These are phyloP conservation scores for Meda fulgida DNA, from an alignment of 2,797 vertebrate species.

Conservation along the genomic window DNA sequence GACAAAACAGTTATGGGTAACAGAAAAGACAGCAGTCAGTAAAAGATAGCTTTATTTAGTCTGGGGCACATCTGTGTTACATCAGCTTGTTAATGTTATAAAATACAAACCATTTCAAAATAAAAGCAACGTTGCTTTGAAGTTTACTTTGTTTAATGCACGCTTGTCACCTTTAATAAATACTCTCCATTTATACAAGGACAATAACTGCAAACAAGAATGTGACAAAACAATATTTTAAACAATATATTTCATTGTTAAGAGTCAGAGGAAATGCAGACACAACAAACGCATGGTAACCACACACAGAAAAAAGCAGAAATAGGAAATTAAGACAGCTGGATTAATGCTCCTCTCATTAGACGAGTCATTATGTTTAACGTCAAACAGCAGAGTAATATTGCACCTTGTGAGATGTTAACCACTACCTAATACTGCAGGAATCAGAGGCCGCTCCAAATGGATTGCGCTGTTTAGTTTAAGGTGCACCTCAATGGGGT, in stretches of 20 bases:
- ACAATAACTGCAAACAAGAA: conserved; percentile 66
- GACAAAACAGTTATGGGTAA: conserved; percentile 6
- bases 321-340: conserved; percentile 68
- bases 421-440: conserved; percentile 56
- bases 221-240: conserved; percentile 58
- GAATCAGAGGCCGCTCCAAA: conserved; percentile 35
- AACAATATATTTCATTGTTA: conserved; percentile 63
- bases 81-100: conserved; percentile 89
- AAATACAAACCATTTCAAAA: conserved; percentile 96
- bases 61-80: conserved; percentile 76
- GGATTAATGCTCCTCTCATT: conserved; percentile 49
- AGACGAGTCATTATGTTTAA: conserved; percentile 24
- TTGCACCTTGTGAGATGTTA: conserved; percentile 43
- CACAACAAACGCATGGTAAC: conserved; percentile 53
- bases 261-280: conserved; percentile 64
- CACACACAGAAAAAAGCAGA: conserved; percentile 62
- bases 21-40: conserved; percentile 61
- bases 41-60: conserved; percentile 82
- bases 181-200: conserved; percentile 77
- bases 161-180: conserved; percentile 79
- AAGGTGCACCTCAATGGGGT: conserved; percentile 33
- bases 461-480: conserved; percentile 33
- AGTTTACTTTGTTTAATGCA: conserved; percentile 74
- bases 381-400: conserved; percentile 39
- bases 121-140: conserved; percentile 90